phyloP scores from a whole-genome alignment of 2,113 vertebrate species.

The Pluvialis apricaria region DNA sequence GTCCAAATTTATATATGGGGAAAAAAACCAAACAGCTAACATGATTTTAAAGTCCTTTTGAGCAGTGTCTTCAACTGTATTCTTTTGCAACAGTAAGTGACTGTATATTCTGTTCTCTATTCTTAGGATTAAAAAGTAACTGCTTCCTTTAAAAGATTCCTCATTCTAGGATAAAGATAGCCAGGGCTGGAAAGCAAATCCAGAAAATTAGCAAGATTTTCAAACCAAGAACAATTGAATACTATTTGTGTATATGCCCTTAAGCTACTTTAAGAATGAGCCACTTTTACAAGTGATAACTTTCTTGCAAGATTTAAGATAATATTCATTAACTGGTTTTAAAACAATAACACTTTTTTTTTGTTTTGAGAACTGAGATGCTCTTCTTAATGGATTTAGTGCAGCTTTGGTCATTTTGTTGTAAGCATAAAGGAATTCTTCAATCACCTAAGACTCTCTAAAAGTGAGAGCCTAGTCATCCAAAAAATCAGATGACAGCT shows the following conservation, averaged over 20 bases:
- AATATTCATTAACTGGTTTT: neutral
- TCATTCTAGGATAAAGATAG: neutral
- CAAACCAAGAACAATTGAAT: neutral
- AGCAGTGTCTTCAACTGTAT: neutral
- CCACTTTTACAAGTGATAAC: neutral
- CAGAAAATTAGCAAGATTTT: neutral
- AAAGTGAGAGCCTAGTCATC: neutral
- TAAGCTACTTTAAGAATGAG: neutral
- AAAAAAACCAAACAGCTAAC: neutral
- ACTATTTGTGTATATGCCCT: neutral
- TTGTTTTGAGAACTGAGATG: neutral
- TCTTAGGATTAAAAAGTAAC: neutral
- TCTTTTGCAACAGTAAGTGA: neutral
- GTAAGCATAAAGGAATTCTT: neutral
- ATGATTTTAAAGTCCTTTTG: neutral
- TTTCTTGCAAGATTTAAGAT: neutral
- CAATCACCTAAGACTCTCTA: rapidly evolving
- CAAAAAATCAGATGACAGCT: neutral
- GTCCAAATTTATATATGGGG: neutral
- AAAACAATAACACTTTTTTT: neutral
- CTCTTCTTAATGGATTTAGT: neutral
- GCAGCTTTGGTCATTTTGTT: neutral
- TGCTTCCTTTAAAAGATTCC: neutral
- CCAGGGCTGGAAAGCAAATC: neutral
- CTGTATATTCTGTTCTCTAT: neutral